A percentile compares a stretch with the other conserved stretches of the same genome.
These are phyloP conservation scores for Hydroisotoma schaefferi DNA, from an alignment of 2,888 invertebrate species.

Conservation along the genomic window DNA sequence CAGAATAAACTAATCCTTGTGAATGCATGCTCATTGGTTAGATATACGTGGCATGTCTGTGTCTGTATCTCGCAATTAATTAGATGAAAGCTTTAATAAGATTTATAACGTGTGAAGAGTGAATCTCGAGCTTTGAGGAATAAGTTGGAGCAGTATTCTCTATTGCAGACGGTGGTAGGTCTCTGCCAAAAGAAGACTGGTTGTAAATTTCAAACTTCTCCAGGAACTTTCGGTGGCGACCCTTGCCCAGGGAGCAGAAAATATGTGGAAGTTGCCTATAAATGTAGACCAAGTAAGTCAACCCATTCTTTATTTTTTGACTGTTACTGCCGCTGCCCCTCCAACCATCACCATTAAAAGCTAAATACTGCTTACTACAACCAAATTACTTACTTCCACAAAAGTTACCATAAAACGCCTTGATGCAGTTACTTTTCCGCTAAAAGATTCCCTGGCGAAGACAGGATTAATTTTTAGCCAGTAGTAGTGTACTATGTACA, in stretches of 20 bases:
- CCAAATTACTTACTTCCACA: too few species aligned
- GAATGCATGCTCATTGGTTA: not conserved
- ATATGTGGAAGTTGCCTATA: slow-evolving; percentile 93
- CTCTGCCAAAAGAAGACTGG: slow-evolving; percentile 89
- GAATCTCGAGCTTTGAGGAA: slow-evolving; percentile 13
- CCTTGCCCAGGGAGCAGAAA: slow-evolving; percentile 88
- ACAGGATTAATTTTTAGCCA: too few species aligned
- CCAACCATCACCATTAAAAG: not conserved
- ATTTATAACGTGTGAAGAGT: slow-evolving; percentile 5
- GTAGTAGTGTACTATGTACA: too few species aligned
- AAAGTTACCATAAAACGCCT: too few species aligned
- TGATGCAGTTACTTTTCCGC: too few species aligned
- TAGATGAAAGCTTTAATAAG: not conserved
- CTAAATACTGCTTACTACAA: too few species aligned
- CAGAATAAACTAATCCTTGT: not conserved
- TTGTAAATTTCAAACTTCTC: slow-evolving; percentile 84
- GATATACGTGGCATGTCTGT: not conserved
- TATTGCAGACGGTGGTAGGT: slow-evolving; percentile 90
- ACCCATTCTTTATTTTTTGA: too few species aligned
- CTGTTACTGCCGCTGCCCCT: not conserved
- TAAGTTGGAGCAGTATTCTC: slow-evolving; percentile 64
- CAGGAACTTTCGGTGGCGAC: slow-evolving; percentile 83
- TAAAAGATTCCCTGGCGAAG: too few species aligned
- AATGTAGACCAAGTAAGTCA: slow-evolving; percentile 90
- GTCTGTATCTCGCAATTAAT: not conserved